phyloP scores from a whole-genome alignment of 2,797 vertebrate species.

The Onychomys torridus region DNA sequence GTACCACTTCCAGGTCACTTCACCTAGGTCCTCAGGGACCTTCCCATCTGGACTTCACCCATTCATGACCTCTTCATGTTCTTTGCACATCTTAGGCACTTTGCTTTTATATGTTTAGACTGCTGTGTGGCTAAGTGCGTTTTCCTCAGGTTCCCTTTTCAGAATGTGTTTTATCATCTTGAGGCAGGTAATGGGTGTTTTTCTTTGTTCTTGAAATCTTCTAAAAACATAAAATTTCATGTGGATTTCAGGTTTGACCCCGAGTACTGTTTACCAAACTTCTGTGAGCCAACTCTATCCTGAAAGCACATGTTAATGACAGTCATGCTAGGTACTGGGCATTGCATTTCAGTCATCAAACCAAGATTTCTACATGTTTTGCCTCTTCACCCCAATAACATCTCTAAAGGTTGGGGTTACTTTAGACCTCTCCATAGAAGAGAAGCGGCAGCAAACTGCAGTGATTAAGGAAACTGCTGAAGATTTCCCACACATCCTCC shows the following conservation, averaged over 20 bases:
- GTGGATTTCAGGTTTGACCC: not conserved
- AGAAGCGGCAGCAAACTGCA: too few relatives aligned
- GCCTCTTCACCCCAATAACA: not conserved
- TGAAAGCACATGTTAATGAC: not conserved
- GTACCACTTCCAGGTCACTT: rapidly evolving
- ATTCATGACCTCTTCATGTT: rapidly evolving
- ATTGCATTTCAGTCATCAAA: not conserved
- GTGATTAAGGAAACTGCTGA: rapidly evolving
- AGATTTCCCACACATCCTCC: not conserved
- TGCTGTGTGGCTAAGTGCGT: too few relatives aligned
- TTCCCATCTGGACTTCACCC: rapidly evolving
- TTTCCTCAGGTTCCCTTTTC: not conserved
- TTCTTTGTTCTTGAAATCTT: not conserved
- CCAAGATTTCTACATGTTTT: rapidly evolving
- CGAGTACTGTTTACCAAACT: not conserved
- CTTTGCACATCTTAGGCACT: rapidly evolving
- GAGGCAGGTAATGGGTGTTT: not conserved
- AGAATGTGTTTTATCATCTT: not conserved
- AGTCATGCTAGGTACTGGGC: not conserved
- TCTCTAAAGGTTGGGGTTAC: too few relatives aligned
- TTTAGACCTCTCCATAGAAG: not conserved
- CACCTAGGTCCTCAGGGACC: not conserved
- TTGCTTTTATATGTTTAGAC: not conserved
- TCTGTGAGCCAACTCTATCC: not conserved
- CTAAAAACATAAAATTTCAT: not conserved